A percentile compares a stretch with the other conserved stretches of the same genome.
These are phyloP conservation scores for Troides helena DNA, from an alignment of 2,888 invertebrate genomes.

Conservation along the genomic window DNA sequence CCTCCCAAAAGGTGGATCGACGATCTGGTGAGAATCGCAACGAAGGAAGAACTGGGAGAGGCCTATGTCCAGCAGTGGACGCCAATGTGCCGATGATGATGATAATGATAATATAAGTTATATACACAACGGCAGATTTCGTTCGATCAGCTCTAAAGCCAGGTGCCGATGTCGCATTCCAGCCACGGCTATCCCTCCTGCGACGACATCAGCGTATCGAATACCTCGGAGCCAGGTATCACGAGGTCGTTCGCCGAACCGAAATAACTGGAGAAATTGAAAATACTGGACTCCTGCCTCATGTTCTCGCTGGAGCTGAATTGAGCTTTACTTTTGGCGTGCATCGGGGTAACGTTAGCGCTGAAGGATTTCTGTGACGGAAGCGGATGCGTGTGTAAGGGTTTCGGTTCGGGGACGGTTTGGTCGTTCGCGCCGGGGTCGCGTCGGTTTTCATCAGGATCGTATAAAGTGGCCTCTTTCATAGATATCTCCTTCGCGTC, in stretches of 20 bases:
- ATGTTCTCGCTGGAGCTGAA: constrained; percentile 73
- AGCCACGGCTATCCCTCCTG: constrained; percentile 64
- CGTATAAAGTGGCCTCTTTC: constrained; percentile 56
- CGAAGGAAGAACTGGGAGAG: no score
- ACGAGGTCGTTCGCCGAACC: constrained; percentile 73
- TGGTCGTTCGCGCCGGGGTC: constrained; percentile 35
- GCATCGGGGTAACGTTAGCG: constrained; percentile 69
- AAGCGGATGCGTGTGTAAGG: constrained; percentile 20
- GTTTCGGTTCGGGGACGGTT: constrained; percentile 33
- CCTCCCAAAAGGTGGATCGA: no score
- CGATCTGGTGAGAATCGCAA: no score
- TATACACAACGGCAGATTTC: no score
- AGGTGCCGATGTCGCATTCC: constrained; percentile 60
- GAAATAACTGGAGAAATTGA: constrained; percentile 84
- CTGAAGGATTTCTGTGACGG: constrained; percentile 64
- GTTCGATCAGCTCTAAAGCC: constrained; percentile 48
- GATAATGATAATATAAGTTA: no score
- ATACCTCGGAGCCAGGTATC: constrained; percentile 83
- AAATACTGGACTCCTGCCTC: constrained; percentile 68
- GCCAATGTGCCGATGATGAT: no score
- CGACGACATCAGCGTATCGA: constrained; percentile 66
- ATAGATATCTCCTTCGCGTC: constrained; percentile 52
- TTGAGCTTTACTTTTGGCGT: constrained; percentile 60
- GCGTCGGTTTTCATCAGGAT: constrained; percentile 47
- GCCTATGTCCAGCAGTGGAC: no score